Conservation (phyloP, 2,113 vertebrate species). For the Machaerirhynchus nigripectus region DNA sequence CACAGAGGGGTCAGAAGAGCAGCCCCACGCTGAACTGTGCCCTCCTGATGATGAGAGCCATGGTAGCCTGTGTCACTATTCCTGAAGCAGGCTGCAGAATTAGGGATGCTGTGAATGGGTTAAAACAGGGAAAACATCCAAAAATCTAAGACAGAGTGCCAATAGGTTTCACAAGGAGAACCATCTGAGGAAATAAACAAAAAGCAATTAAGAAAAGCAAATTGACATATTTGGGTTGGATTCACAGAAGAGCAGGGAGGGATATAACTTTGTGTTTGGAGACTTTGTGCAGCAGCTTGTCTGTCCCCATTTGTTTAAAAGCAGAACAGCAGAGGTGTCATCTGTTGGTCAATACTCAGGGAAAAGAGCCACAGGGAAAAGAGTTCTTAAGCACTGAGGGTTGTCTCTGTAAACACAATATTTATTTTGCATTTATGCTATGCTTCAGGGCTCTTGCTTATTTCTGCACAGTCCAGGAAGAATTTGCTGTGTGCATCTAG, state of each 20-base stretch:
- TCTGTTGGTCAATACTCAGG: not conserved
- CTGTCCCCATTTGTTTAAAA: not conserved
- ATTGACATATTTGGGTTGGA: slow-evolving; percentile 45
- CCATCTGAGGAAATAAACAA: slow-evolving; percentile 38
- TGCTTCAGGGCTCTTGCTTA: not conserved
- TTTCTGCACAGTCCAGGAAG: not conserved
- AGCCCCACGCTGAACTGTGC: not conserved
- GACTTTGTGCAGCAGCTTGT: slow-evolving; percentile 22
- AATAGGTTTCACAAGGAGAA: slow-evolving; percentile 11
- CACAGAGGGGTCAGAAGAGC: not conserved
- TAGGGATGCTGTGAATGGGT: not conserved
- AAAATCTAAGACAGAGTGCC: not conserved
- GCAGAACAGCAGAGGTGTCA: not conserved
- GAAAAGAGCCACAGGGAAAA: not conserved
- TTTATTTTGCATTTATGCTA: not conserved
- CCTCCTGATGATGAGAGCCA: not conserved
- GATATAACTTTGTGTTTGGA: slow-evolving; percentile 47
- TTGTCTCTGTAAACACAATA: not conserved
- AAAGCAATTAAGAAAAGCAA: slow-evolving; percentile 68
- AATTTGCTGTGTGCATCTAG: not conserved
- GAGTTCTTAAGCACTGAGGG: not conserved
- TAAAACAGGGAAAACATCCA: not conserved
- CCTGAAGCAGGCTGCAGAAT: not conserved
- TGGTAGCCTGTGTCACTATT: fast-evolving
- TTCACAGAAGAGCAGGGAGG: slow-evolving; percentile 41